Evolutionary conservation across 2,113 vertebrate species (phyloP), one percentile per base, ranked within the genome.

Genomic region (Atlantisia rogersi): DNA sequence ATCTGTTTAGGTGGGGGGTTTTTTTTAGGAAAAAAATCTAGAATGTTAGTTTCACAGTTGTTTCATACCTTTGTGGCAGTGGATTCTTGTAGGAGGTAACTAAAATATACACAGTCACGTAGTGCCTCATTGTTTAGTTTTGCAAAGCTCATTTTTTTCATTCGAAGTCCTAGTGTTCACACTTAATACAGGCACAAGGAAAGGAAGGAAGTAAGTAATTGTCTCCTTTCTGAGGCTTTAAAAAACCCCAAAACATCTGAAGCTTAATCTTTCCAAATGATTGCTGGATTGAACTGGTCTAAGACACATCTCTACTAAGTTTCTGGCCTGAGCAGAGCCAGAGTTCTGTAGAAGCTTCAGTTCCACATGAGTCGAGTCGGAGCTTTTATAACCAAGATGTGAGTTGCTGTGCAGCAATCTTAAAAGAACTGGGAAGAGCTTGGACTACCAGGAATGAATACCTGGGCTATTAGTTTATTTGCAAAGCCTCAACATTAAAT

Each of bases 391-490:
- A 90, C 71, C 1, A 5, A 86, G 77, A 52, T 1, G 0, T 31
- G 39, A 42, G 91, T 91, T 96, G 68, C 91, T 90, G 85, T 96
- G 93, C 90, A 88, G 63, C 92, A 90, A 21, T 50, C 46, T 89
- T 90, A 48, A 63, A 64, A 95, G 63, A 75, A 67, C 39, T 77
- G 53, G 69, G 31, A 84, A 95, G 73, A 92, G 53, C 40, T 46
- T 93, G 52, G 74, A 85, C 73, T 80, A 84, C 53, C 64, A 58
- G 63, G 56, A 91, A 26, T 46, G 73, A 91, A 71, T 81, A 76
- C 53, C 55, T 81, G 62, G 48, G 75, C n/a, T 77, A 60, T 29
- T 39, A 25, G 28, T 86, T 91, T 63, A 64, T 44, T 90, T 95
- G 64, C 31, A 70, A 32, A 67, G 64, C 53, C 50, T 65, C 35